phyloP scores from a whole-genome alignment of 2,888 invertebrate genomes.

The Sipunculus nudus region DNA sequence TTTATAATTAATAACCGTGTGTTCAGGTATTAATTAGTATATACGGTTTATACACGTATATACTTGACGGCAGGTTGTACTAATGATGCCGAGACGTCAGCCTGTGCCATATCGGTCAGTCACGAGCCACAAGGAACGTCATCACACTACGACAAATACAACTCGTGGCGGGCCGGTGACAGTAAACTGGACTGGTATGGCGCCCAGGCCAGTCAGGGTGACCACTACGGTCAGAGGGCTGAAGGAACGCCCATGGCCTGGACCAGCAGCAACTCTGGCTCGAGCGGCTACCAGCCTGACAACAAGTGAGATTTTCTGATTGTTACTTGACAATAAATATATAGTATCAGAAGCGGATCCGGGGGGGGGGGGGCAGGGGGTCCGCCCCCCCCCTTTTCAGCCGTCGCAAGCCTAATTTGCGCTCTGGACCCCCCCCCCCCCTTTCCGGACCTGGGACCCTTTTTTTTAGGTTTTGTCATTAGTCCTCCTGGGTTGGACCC shows the following conservation, averaged over 20 bases:
- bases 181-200: constrained; percentile 57
- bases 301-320: constrained; percentile 55
- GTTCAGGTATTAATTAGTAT: no score
- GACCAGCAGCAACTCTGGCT: constrained; percentile 52
- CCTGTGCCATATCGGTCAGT: constrained; percentile 55
- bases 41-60: no score
- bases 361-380: no score
- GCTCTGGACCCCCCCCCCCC: no score
- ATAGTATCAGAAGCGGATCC: no score
- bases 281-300: constrained; percentile 40
- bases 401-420: no score
- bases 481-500: no score
- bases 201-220: constrained; percentile 51
- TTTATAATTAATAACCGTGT: no score
- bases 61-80: constrained; percentile 37
- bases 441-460: no score
- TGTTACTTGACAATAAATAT: no score
- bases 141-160: constrained; percentile 45
- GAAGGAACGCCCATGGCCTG: constrained; percentile 58
- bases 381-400: no score
- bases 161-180: constrained; percentile 55
- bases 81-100: constrained; percentile 29
- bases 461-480: no score
- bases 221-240: constrained; percentile 41
- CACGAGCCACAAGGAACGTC: constrained; percentile 39